Conservation (phyloP, 2,797 vertebrate genomes). For the Bradypodion pumilum region DNA sequence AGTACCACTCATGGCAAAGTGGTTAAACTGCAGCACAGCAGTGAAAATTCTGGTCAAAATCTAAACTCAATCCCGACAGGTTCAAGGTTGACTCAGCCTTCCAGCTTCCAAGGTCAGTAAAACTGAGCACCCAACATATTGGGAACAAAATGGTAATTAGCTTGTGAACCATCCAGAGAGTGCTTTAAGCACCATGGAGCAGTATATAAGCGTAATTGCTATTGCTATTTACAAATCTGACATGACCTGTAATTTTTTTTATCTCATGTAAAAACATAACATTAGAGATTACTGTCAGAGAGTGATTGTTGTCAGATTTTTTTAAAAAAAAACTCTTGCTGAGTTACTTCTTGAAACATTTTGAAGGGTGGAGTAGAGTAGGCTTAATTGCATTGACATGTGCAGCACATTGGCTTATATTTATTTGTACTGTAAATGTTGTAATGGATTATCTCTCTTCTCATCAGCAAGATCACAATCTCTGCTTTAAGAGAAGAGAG, state of each 20-base stretch:
- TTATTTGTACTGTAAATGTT: constrained; percentile 29
- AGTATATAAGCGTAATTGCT: too few species aligned
- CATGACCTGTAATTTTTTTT: constrained; percentile 50
- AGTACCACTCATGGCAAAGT: too few species aligned
- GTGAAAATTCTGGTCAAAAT: too few species aligned
- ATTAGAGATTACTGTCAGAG: constrained; percentile 1
- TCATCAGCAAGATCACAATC: constrained; percentile 36
- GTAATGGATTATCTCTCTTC: constrained; percentile 44
- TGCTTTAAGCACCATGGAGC: too few species aligned
- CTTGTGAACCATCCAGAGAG: too few species aligned
- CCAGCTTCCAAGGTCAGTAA: too few species aligned
- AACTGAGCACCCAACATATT: too few species aligned
- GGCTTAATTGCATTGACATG: constrained; percentile 25
- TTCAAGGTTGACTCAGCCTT: too few species aligned
- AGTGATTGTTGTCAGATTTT: neutral
- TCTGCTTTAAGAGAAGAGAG: constrained; percentile 48
- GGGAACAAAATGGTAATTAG: too few species aligned
- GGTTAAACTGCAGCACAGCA: too few species aligned
- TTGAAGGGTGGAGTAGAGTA: neutral
- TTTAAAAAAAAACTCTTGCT: constrained; percentile 47
- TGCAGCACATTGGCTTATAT: constrained; percentile 21
- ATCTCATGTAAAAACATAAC: constrained; percentile 37
- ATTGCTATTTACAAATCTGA: constrained; percentile 59
- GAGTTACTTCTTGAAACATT: constrained; percentile 40
- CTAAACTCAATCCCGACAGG: too few species aligned